phyloP scores from a whole-genome alignment of 2,888 invertebrate genomes.

The Amphipyra tragopoginis region DNA sequence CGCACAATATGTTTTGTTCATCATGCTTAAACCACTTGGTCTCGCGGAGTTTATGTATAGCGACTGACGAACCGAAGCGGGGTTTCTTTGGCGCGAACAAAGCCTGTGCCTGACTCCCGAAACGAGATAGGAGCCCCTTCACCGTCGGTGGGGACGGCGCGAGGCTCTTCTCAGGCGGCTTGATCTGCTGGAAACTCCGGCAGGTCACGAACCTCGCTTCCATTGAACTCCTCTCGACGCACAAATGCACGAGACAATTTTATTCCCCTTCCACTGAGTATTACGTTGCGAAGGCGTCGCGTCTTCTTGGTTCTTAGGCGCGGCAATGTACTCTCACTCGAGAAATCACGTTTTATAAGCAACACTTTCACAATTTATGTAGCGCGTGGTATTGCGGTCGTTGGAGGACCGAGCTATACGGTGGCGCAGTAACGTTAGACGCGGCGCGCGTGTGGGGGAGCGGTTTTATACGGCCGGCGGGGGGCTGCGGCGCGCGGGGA shows the following conservation, averaged over 20 bases:
- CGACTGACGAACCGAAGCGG: constrained; percentile 91
- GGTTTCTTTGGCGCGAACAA: constrained; percentile 88
- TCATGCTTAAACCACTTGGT: constrained; percentile 94
- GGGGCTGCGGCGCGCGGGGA: constrained; percentile 57
- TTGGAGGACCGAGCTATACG: constrained; percentile 75
- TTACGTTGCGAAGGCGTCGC: constrained; percentile 62
- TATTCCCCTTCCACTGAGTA: constrained; percentile 77
- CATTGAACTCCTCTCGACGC: constrained; percentile 87
- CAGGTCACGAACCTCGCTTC: constrained; percentile 90
- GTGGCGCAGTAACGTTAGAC: constrained; percentile 80
- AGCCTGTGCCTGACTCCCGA: constrained; percentile 89
- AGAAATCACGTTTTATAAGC: constrained; percentile 79
- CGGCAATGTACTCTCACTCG: constrained; percentile 83
- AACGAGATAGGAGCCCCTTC: constrained; percentile 88
- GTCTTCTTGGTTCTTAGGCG: constrained; percentile 60
- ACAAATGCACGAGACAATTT: constrained; percentile 79
- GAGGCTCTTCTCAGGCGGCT: constrained; percentile 88
- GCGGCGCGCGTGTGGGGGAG: constrained; percentile 84
- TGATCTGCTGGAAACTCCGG: constrained; percentile 89
- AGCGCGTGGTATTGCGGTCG: constrained; percentile 79
- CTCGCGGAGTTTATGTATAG: constrained; percentile 92
- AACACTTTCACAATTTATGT: constrained; percentile 87
- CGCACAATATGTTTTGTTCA: constrained; percentile 92
- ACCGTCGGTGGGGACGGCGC: constrained; percentile 86
- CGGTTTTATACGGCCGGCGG: constrained; percentile 74